phyloP scores from a whole-genome alignment of 2,113 vertebrate species.

The Sorex araneus region DNA sequence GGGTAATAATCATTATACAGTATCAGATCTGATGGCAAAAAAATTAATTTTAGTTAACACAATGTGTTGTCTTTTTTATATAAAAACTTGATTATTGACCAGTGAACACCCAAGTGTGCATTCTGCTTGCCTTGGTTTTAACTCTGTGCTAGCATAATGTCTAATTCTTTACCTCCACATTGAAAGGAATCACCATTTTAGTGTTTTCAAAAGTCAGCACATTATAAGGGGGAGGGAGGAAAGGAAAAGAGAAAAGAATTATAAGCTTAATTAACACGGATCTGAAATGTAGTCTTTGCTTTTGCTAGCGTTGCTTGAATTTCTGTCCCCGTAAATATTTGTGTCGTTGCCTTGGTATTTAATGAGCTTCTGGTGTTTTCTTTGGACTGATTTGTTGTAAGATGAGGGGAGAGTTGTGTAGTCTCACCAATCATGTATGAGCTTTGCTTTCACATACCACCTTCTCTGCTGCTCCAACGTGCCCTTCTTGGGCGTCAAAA shows the following conservation, averaged over 20 bases:
- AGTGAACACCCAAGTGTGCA: too few species aligned
- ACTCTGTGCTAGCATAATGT: too few species aligned
- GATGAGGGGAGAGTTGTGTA: neutral
- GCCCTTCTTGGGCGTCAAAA: neutral
- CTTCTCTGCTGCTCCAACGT: neutral
- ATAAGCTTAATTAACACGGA: conserved; percentile 32
- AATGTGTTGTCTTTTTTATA: too few species aligned
- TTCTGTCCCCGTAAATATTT: conserved; percentile 57
- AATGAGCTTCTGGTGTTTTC: conserved; percentile 45
- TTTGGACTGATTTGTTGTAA: neutral
- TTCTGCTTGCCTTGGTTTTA: too few species aligned
- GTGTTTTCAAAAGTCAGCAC: too few species aligned
- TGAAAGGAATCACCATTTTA: too few species aligned
- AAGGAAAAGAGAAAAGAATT: too few species aligned
- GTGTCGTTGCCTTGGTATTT: conserved; percentile 27
- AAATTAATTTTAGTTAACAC: neutral
- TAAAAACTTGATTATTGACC: too few species aligned
- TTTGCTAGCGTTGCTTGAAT: neutral
- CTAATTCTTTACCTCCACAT: too few species aligned
- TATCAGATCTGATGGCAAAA: neutral
- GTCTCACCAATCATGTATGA: conserved; percentile 3
- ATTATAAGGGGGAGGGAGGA: too few species aligned
- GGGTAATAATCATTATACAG: neutral
- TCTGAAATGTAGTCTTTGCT: conserved; percentile 47
- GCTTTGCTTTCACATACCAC: conserved; percentile 11